Conservation (phyloP, 2,888 invertebrate genomes). For the Boloria selene region DNA sequence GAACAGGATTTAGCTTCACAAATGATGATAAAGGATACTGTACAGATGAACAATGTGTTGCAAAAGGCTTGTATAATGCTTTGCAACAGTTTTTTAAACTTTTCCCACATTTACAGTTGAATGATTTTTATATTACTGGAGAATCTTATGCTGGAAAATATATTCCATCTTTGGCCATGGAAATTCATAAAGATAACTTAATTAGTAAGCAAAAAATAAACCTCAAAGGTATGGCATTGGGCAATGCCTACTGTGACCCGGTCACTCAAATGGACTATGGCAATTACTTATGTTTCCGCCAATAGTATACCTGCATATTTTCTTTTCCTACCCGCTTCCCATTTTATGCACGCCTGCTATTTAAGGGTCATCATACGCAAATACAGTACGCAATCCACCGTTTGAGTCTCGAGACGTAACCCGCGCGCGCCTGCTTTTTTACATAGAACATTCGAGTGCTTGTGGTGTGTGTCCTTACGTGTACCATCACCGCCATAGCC, state of each 20-base stretch:
- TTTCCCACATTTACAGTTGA: conserved; percentile 77
- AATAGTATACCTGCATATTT: too few species aligned
- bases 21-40: conserved; percentile 78
- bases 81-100: conserved; percentile 83
- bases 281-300: too few species aligned
- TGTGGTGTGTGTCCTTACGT: too few species aligned
- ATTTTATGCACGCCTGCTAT: too few species aligned
- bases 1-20: conserved; percentile 85
- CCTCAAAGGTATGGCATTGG: conserved; percentile 78
- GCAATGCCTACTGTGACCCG: conserved; percentile 79
- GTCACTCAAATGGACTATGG: conserved; percentile 77
- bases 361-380: too few species aligned
- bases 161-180: conserved; percentile 74
- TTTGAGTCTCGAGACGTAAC: too few species aligned
- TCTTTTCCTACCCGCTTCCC: too few species aligned
- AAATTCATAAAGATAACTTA: conserved; percentile 75
- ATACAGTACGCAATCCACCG: too few species aligned
- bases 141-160: conserved; percentile 85
- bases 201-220: conserved; percentile 62
- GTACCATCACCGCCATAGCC: too few species aligned
- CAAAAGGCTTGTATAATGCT: conserved; percentile 75
- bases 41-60: conserved; percentile 79
- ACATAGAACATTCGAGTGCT: too few species aligned
- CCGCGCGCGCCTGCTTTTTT: too few species aligned
- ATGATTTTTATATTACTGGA: conserved; percentile 83